These are phyloP conservation scores for Cettia cetti DNA, from an alignment of 2,113 vertebrate species.

Conservation along the genomic window DNA sequence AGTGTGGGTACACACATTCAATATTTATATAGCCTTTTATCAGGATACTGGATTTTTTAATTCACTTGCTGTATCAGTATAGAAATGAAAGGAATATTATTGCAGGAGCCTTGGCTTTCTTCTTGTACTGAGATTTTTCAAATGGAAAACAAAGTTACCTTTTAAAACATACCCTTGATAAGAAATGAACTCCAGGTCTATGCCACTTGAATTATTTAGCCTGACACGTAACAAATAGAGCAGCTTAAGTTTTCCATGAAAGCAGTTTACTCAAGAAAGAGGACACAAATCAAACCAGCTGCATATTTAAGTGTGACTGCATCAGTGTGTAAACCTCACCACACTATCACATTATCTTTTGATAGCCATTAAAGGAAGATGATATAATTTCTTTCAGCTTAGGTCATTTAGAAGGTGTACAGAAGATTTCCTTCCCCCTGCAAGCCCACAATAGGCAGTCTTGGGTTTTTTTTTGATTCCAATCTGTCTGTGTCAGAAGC, in stretches of 20 bases:
- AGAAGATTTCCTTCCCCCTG: slow-evolving; percentile 37
- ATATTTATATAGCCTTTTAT: slow-evolving; percentile 52
- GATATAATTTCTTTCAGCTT: slow-evolving; percentile 45
- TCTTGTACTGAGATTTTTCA: slow-evolving; percentile 10
- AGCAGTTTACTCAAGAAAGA: slow-evolving; percentile 33
- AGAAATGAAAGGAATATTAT: not conserved
- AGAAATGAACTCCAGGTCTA: slow-evolving; percentile 20
- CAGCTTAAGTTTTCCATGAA: not conserved
- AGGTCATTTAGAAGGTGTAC: slow-evolving; percentile 59
- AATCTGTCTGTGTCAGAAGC: slow-evolving; percentile 73
- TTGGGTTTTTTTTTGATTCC: slow-evolving; percentile 49
- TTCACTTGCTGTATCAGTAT: not conserved
- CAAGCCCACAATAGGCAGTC: slow-evolving; percentile 63
- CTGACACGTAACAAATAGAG: slow-evolving; percentile 13
- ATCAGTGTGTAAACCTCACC: not conserved
- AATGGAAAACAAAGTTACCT: not conserved
- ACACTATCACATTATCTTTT: not conserved
- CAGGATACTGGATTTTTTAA: not conserved
- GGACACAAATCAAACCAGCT: slow-evolving; percentile 30
- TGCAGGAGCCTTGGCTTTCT: not conserved
- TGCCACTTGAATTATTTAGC: slow-evolving; percentile 42
- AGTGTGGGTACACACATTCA: not conserved
- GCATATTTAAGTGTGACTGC: slow-evolving; percentile 35
- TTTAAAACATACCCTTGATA: slow-evolving; percentile 19
- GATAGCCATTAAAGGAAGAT: slow-evolving; percentile 7